Percentiles rank a stretch among this genome's conserved stretches.
phyloP scores from a whole-genome alignment of 2,113 vertebrate species.

The Dipodomys ordii region DNA sequence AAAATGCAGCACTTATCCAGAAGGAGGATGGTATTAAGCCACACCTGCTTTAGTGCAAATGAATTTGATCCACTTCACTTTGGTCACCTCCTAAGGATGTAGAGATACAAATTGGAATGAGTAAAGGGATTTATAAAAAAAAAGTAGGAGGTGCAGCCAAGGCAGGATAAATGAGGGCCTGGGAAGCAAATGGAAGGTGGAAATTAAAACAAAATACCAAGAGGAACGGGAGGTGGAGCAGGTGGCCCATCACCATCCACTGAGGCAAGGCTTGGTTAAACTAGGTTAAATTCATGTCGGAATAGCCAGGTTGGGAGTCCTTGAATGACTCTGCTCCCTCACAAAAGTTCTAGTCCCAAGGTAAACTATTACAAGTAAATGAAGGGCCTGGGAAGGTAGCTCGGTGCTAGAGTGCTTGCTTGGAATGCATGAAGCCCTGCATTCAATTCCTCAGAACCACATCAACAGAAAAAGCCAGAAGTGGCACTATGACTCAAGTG shows the following conservation, averaged over 20 bases:
- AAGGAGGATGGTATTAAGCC: too few relatives aligned
- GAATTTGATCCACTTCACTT: slow-evolving; percentile 51
- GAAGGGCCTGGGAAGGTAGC: too few relatives aligned
- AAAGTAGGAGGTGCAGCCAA: background rate
- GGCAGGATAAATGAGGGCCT: background rate
- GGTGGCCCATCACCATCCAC: background rate
- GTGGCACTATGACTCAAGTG: too few relatives aligned
- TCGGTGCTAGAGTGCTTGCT: background rate
- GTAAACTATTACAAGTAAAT: background rate
- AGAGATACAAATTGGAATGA: slow-evolving; percentile 40
- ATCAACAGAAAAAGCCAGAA: too few relatives aligned
- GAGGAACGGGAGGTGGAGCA: background rate
- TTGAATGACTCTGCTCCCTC: background rate
- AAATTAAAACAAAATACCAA: background rate
- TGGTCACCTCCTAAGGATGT: slow-evolving; percentile 1
- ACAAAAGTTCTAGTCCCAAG: background rate
- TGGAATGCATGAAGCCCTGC: too few relatives aligned
- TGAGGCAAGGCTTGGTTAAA: too few relatives aligned
- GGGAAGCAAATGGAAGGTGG: slow-evolving; percentile 39
- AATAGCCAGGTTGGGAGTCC: background rate
- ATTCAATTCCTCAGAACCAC: too few relatives aligned
- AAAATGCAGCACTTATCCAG: background rate
- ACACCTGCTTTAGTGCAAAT: background rate
- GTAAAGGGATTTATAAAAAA: background rate
- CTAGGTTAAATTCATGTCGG: background rate